A percentile compares a stretch with the other conserved stretches of the same genome.
These are phyloP conservation scores for Streblospio benedicti DNA, from an alignment of 1,140 invertebrate genomes.

Conservation along the genomic window DNA sequence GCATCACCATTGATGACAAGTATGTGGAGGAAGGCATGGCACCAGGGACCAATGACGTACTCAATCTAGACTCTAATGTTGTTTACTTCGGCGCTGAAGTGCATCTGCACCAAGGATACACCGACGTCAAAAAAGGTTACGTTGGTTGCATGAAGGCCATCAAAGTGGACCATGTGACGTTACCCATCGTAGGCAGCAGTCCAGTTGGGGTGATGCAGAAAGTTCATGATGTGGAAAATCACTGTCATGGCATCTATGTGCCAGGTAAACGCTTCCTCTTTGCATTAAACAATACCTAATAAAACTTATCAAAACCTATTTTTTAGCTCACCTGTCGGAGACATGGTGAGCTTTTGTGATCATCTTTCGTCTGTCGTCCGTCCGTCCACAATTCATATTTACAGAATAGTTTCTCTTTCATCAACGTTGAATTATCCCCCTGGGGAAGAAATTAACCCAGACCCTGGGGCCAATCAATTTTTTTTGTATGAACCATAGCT, in stretches of 20 bases:
- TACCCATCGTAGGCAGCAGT: conserved; percentile 58
- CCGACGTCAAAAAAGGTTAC: conserved; percentile 70
- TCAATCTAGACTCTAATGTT: conserved; percentile 77
- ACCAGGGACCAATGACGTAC: conserved; percentile 69
- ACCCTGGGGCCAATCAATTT: too few species aligned
- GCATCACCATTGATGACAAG: conserved; percentile 68
- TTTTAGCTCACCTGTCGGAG: too few species aligned
- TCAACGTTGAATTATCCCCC: conserved; percentile 54
- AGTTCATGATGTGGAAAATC: conserved; percentile 67
- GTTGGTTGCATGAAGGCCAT: conserved; percentile 86
- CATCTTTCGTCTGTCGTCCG: too few species aligned
- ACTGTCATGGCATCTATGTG: conserved; percentile 51
- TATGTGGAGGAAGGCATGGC: conserved; percentile 65
- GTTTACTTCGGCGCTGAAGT: conserved; percentile 79
- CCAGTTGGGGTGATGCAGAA: conserved; percentile 57
- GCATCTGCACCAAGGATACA: conserved; percentile 55
- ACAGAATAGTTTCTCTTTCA: too few species aligned
- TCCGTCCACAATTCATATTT: too few species aligned
- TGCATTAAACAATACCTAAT: too few species aligned
- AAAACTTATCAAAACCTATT: too few species aligned
- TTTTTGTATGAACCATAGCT: too few species aligned
- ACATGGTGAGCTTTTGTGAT: too few species aligned
- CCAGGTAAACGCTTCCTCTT: conserved; percentile 43
- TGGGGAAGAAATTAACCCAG: too few species aligned
- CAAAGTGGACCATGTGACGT: conserved; percentile 61